Base-by-base conservation (phyloP, 92 coral and sea anemone genomes). In the Montipora capitata region DNA sequence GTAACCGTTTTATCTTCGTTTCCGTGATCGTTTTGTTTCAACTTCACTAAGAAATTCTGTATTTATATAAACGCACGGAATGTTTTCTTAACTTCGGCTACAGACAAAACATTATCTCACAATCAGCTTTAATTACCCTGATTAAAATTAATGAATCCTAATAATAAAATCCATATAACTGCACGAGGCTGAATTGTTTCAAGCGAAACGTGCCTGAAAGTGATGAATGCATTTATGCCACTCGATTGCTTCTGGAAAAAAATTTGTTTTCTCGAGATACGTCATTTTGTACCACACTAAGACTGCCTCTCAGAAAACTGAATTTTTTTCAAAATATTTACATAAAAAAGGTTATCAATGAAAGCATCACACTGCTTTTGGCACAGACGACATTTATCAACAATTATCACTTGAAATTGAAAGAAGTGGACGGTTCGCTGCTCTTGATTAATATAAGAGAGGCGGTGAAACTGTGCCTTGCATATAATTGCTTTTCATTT, bases 31-130 rank as follows among this genome's bases (percentile, higher is more conserved):
- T 41, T 42, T 42, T 69, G 10, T 4, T 10, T 69, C 74, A 69
- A 69, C 74, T 40, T 43, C 6, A 6, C 27, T n/a, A 41, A 6
- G 43, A 12, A 8, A n/a, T 45, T 42, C 13, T 43, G 7, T 48
- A 49, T 67, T 15, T 35, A 66, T 41, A 11, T 38, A 12, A 6
- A 51, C 72, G 51, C 15, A 20, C 38, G 76, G 84, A 80, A 80
- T 68, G 67, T 69, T 68, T 51, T 72, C 63, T 68, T 68, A 68
- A 68, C 51, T 81, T 81, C 20, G 54, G 39, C 12, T 40, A 40
- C 2, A 81, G 76, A 68, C 85, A 81, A 68, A 81, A 81, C 76
- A 54, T 16, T 51, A 54, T 54, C 66, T 17, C 51, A 51, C 27
- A 16, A 64, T 64, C 63, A 65, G 44, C 13, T 40, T 66, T 16